These are phyloP conservation scores for Scartelaos histophorus DNA, from an alignment of 2,113 vertebrate species.

Conservation along the genomic window DNA sequence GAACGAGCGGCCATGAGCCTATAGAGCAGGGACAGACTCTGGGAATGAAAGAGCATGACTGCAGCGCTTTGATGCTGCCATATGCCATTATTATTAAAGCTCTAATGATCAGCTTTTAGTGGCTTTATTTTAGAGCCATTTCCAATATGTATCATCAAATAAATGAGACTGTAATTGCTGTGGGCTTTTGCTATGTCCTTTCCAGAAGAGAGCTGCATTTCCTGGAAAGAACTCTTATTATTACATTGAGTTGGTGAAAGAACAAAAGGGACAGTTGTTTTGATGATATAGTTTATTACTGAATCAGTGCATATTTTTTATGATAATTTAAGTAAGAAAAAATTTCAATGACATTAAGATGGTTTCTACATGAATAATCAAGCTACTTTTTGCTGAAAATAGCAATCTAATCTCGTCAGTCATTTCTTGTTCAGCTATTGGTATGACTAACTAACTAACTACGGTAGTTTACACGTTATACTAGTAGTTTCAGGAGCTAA, in stretches of 20 bases:
- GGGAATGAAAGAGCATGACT: slow-evolving; percentile 30
- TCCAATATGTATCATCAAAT: neutral
- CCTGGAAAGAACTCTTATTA: neutral
- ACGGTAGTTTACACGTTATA: too few relatives aligned
- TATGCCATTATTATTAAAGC: slow-evolving; percentile 17
- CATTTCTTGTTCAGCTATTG: too few relatives aligned
- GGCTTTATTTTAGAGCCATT: slow-evolving; percentile 23
- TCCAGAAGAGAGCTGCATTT: slow-evolving; percentile 11
- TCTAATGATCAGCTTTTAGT: slow-evolving; percentile 23
- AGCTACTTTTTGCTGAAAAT: too few relatives aligned
- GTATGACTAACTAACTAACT: too few relatives aligned
- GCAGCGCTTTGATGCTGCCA: slow-evolving; percentile 21
- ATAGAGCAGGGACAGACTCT: slow-evolving; percentile 37
- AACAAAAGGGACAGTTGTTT: neutral
- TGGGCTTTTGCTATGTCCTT: slow-evolving; percentile 12
- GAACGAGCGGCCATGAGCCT: slow-evolving; percentile 37
- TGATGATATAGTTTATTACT: neutral
- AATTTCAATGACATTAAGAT: too few relatives aligned
- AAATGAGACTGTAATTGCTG: slow-evolving; percentile 29
- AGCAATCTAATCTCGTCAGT: too few relatives aligned
- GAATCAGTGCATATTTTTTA: neutral
- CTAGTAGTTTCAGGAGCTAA: too few relatives aligned
- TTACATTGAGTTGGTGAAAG: neutral
- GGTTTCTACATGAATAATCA: too few relatives aligned
- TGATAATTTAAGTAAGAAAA: neutral